These are phyloP conservation scores for Dendrolimus pini DNA, from an alignment of 2,888 invertebrate species.

Conservation along the genomic window DNA sequence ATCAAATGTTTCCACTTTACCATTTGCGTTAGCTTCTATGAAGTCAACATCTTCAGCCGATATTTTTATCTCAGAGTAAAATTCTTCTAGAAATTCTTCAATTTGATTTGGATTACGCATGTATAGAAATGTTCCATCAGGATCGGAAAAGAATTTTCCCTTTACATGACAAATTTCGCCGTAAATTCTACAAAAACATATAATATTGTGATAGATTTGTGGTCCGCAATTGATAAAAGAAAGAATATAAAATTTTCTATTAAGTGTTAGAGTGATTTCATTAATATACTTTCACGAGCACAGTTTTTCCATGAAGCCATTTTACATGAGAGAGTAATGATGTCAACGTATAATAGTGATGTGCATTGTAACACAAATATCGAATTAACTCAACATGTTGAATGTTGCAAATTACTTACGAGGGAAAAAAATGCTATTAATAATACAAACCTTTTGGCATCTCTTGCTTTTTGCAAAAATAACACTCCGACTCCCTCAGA, in stretches of 20 bases:
- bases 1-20: conserved; percentile 27
- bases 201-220: too few relatives aligned
- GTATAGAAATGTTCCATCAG: conserved; percentile 18
- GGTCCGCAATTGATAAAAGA: too few relatives aligned
- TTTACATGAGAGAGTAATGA: too few relatives aligned
- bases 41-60: conserved; percentile 81
- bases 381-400: too few relatives aligned
- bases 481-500: conserved; percentile 81
- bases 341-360: too few relatives aligned
- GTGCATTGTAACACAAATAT: too few relatives aligned
- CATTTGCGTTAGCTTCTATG: conserved; percentile 88
- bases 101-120: conserved; percentile 31
- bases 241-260: too few relatives aligned
- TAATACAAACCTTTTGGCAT: conserved; percentile 66
- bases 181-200: conserved; percentile 26
- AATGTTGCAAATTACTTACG: too few relatives aligned
- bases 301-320: too few relatives aligned
- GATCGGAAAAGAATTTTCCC: conserved; percentile 15
- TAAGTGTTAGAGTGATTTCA: conserved; percentile 3
- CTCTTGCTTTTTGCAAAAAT: conserved; percentile 79
- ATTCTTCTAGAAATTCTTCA: conserved; percentile 62
- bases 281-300: conserved; percentile 6
- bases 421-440: too few relatives aligned
- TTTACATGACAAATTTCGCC: conserved; percentile 30
- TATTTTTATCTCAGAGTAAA: conserved; percentile 78